Evolutionary conservation across 2,113 vertebrate genomes (phyloP), one percentile per base, ranked within the genome.

Genomic region (Neoarius graeffei): DNA sequence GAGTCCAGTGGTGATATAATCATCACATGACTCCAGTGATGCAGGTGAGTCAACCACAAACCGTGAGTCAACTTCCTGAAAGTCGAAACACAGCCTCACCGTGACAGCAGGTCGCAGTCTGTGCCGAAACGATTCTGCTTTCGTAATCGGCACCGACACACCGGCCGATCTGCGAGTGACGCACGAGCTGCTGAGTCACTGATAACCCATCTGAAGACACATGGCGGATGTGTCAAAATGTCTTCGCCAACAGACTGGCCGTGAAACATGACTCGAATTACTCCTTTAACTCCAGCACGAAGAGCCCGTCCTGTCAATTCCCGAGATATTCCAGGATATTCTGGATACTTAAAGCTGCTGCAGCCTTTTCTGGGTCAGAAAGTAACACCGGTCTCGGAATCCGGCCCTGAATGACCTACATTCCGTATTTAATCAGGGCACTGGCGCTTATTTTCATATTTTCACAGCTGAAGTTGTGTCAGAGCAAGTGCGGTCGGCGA

Each of bases 131-230:
- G 0, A 0, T 30, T 80, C n/a, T 4, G 8, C 14, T 57, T 81
- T 81, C 54, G 19, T 56, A 56, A 79, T 25, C 35, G 0, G 8
- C 15, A 15, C 15, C 69, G 35, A 48, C 71, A 42, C 71, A 48
- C 42, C 4, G 3, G 42, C 42, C 17, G 17, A 23, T 4, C 19
- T 5, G 35, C 1, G 7, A 4, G 77, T 81, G 77, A 81, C 52
- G 77, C 77, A 59, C 56, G 17, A 59, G 79, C 56, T 20, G 79
- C 79, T 81, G 54, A 59, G 20, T 81, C 79, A 60, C 79, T 30
- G 27, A 81, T 20, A 9, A 20, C 14, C 9, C 13, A 30, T 35
- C 79, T 81, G n/a, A 59, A 81, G 56, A 2, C 59, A 27, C 50
- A 25, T 17, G 25, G 0, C 7, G 42, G 20, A 50, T 7, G 11